Percentiles rank a stretch among this genome's conserved stretches.
Evolutionary conservation across 2,888 invertebrate species (phyloP).

Genomic region (Dascillus cervinus): DNA sequence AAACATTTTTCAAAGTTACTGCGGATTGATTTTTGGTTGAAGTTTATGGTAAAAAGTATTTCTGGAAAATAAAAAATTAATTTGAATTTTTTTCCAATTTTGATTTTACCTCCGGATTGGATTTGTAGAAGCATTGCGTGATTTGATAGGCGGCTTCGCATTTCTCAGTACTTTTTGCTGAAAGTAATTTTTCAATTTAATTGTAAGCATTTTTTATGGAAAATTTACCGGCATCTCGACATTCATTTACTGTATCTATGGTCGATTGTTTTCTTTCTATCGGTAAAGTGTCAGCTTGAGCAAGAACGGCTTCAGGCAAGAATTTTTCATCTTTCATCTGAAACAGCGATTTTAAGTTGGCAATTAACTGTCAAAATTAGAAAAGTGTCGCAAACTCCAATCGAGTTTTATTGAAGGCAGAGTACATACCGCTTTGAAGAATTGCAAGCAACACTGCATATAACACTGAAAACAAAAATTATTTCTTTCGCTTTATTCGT

Average conservation of each 20-base stretch:
- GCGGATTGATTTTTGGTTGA: no score
- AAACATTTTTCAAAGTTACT: no score
- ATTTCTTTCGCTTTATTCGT: constrained; percentile 26
- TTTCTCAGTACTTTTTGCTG: background rate
- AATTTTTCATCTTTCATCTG: background rate
- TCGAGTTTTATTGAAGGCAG: no score
- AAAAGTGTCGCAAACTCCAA: no score
- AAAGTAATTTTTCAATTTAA: background rate
- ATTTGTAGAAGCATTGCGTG: background rate
- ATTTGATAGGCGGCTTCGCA: background rate
- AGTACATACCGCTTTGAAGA: background rate
- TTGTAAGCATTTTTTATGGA: background rate
- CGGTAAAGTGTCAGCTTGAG: background rate
- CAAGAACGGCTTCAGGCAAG: background rate
- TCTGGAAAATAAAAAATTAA: no score
- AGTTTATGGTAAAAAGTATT: no score
- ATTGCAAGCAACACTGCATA: constrained; percentile 34
- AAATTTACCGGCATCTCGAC: background rate
- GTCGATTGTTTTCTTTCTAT: background rate
- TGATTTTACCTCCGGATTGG: no score
- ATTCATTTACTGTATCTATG: background rate
- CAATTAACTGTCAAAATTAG: no score
- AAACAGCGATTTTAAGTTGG: background rate
- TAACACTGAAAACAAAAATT: constrained; percentile 40
- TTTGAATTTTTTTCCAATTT: no score